Base-by-base conservation (phyloP, 2,113 vertebrate genomes). In the Phaethon lepturus region DNA sequence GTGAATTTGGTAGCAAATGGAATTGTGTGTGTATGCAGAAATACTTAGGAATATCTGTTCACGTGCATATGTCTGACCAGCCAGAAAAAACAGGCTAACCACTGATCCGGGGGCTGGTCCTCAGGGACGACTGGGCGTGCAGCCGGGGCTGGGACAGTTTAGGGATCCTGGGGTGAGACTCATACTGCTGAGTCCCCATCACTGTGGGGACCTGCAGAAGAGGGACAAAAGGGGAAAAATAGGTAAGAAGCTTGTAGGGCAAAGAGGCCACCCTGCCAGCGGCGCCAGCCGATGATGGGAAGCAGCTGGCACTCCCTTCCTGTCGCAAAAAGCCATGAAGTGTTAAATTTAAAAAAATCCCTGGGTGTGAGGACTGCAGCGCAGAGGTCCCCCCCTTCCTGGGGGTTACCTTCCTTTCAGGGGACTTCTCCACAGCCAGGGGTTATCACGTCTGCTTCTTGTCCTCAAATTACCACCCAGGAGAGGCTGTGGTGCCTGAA, bases 261-360 rank as follows among this genome's bases (percentile, higher is more conserved):
- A 13, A 56, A 56, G 40, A n/a, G 31, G 10, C 2, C 31, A 23
- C 4, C 24, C 25, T 58, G 53, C n/a, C 55, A 56, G 38, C 29
- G 31, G 5, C 0, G 1, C 31, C 47, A 8, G 16, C 18, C 0
- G 2, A 20, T 1, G 4, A 35, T 16, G 28, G 40, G 74, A 59
- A 71, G 31, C 58, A 20, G 3, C 35, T 7, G 18, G 22, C 26
- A 22, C 13, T 7, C 4, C 17, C 4, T 71, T 75, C 44, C 64
- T 72, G 29, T 7, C 45, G 18, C 33, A 3, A 35, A 63, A n/a
- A 82, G 18, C 47, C 18, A 10, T 1, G 22, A 55, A 63, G 59
- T 10, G 44, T 31, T 14, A 4, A 9, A 29, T 59, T 15, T 4
- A 1, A 16, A 29, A 38, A 16, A 20, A 31, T 16, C 11, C 9